Conservation (phyloP, 2,888 invertebrate species). For the Copidosoma aretas region DNA sequence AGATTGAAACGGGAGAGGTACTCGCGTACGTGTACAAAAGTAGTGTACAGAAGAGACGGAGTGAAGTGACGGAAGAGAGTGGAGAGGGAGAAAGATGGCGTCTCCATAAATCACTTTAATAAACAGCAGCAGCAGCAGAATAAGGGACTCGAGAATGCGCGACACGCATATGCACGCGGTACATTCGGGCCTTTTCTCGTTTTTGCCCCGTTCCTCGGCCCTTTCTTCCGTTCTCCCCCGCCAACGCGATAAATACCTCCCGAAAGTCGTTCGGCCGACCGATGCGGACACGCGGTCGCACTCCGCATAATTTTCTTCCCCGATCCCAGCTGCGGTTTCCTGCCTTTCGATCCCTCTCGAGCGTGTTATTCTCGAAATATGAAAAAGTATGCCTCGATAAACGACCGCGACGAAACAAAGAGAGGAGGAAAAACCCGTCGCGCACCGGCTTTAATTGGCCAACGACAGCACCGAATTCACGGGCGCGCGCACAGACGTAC, state of each 20-base stretch:
- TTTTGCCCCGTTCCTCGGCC: slow-evolving; percentile 12
- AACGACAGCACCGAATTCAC: neutral
- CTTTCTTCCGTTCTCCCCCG: slow-evolving; percentile 3
- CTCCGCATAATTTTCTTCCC: too few species aligned
- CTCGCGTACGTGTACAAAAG: neutral
- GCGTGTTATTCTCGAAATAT: too few species aligned
- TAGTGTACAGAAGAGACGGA: neutral
- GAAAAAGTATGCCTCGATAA: too few species aligned
- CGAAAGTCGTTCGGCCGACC: slow-evolving; percentile 24
- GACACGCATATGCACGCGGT: slow-evolving; percentile 38
- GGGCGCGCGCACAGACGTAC: too few species aligned
- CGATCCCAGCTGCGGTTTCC: too few species aligned
- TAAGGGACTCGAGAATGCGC: slow-evolving; percentile 38
- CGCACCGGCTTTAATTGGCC: neutral
- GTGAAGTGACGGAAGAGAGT: slow-evolving; percentile 16
- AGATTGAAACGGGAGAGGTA: neutral
- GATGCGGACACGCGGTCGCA: neutral
- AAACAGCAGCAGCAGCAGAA: slow-evolving; percentile 42
- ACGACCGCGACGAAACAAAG: too few species aligned
- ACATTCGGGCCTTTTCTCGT: slow-evolving; percentile 30
- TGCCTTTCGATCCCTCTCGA: too few species aligned
- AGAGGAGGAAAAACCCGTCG: too few species aligned
- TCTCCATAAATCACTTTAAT: slow-evolving; percentile 54
- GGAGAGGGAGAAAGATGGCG: slow-evolving; percentile 27
- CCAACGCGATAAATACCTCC: slow-evolving; percentile 34